Evolutionary conservation across 2,888 invertebrate species (phyloP).

Genomic region (Meiosimyza decipiens): DNA sequence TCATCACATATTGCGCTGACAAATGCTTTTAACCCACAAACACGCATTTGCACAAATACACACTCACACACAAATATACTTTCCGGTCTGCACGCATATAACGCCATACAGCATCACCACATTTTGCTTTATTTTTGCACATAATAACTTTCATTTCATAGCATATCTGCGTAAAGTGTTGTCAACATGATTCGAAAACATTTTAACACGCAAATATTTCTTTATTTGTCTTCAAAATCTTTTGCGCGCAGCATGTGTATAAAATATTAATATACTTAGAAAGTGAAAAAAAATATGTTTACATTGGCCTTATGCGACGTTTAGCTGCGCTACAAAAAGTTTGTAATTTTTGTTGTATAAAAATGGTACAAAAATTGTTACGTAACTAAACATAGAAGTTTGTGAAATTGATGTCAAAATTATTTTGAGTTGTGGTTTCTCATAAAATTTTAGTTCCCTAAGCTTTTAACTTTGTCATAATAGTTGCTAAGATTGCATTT

Average conservation of each 20-base stretch:
- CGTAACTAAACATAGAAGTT: no score
- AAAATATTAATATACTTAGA: slow-evolving; percentile 13
- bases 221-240: slow-evolving; percentile 17
- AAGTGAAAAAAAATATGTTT: not conserved
- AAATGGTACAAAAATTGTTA: no score
- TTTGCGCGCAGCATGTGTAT: slow-evolving; percentile 8
- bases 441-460: no score
- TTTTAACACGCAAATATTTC: slow-evolving; percentile 16
- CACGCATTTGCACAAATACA: not conserved
- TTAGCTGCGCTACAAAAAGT: no score
- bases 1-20: slow-evolving; percentile 20
- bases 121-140: not conserved
- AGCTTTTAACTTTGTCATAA: no score
- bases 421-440: no score
- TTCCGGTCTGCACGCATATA: not conserved
- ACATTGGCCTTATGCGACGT: no score
- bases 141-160: slow-evolving; percentile 3
- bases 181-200: slow-evolving; percentile 7
- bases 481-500: no score
- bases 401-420: no score
- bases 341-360: no score
- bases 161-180: slow-evolving; percentile 15
- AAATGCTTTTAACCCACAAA: slow-evolving; percentile 6
- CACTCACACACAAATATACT: not conserved
- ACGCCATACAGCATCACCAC: no score